These are phyloP conservation scores for Acanthococcus lagerstroemiae DNA, from an alignment of 2,888 invertebrate genomes.

Conservation along the genomic window DNA sequence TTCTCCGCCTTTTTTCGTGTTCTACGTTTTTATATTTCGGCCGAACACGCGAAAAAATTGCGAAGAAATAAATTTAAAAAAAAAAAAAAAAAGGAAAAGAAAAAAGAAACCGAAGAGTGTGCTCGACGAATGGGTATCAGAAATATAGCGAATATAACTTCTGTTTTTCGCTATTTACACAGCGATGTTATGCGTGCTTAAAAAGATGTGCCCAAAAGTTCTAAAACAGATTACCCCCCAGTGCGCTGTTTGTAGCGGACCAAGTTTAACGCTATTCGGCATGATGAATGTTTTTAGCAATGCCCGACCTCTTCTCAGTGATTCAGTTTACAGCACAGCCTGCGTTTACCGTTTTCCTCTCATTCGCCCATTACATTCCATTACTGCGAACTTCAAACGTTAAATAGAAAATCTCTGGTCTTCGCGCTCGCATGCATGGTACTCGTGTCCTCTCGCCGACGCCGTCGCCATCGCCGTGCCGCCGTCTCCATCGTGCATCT, in stretches of 20 bases:
- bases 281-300: neutral
- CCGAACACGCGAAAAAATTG: neutral
- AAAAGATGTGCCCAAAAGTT: conserved; percentile 26
- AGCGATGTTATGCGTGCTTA: conserved; percentile 21
- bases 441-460: too few relatives aligned
- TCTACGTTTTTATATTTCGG: neutral
- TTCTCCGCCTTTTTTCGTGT: neutral
- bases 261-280: conserved; percentile 7
- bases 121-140: too few relatives aligned
- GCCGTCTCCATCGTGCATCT: too few relatives aligned
- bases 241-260: conserved; percentile 22
- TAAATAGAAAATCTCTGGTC: too few relatives aligned
- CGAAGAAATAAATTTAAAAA: neutral
- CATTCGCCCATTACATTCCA: neutral
- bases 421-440: too few relatives aligned
- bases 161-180: conserved; percentile 9
- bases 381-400: too few relatives aligned
- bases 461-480: too few relatives aligned
- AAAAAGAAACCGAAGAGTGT: neutral
- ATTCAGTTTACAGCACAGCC: neutral
- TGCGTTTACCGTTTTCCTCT: neutral
- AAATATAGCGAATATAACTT: conserved; percentile 21
- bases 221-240: conserved; percentile 25
- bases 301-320: neutral
- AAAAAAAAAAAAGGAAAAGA: neutral